A percentile compares a stretch with the other conserved stretches of the same genome.
Evolutionary conservation across 2,113 vertebrate species (phyloP).

Genomic region (Colistium nudipinnis): DNA sequence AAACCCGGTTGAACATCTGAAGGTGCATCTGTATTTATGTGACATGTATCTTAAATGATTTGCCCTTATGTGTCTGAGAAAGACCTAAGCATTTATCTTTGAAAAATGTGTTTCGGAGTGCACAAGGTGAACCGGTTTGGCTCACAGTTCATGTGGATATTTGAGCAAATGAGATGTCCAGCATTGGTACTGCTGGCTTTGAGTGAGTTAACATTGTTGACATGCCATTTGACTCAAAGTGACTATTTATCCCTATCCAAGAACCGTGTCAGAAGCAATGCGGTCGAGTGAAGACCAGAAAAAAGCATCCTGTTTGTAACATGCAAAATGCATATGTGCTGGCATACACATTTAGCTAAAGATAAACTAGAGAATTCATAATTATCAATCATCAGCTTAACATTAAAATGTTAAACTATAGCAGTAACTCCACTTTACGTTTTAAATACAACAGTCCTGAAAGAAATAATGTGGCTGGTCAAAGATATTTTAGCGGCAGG

Average conservation of each 20-base stretch:
- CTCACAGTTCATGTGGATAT: conserved; percentile 23
- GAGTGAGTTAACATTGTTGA: conserved; percentile 10
- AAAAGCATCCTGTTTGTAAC: not conserved
- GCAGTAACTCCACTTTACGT: not conserved
- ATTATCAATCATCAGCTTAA: no score
- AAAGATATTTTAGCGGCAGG: conserved; percentile 5
- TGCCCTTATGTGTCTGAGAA: conserved; percentile 18
- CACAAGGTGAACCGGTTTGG: conserved; percentile 6
- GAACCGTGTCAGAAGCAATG: not conserved
- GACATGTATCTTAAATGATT: conserved; percentile 10
- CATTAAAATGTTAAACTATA: not conserved
- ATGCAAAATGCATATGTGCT: not conserved
- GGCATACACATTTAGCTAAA: conserved; percentile 4
- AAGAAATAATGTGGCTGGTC: not conserved
- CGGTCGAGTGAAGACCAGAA: conserved; percentile 21
- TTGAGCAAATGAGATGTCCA: conserved; percentile 24
- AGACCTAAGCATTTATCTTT: conserved; percentile 17
- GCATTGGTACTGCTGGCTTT: conserved; percentile 27
- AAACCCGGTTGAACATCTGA: conserved; percentile 1
- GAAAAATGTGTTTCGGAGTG: conserved; percentile 18
- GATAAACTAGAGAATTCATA: no score
- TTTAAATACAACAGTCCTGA: not conserved
- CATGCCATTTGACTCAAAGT: not conserved
- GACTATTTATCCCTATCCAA: not conserved
- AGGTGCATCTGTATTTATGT: conserved; percentile 13